Evolutionary conservation across 2,888 invertebrate species (phyloP), one percentile per base, ranked within the genome.

Genomic region (Stenichneumon culpator): DNA sequence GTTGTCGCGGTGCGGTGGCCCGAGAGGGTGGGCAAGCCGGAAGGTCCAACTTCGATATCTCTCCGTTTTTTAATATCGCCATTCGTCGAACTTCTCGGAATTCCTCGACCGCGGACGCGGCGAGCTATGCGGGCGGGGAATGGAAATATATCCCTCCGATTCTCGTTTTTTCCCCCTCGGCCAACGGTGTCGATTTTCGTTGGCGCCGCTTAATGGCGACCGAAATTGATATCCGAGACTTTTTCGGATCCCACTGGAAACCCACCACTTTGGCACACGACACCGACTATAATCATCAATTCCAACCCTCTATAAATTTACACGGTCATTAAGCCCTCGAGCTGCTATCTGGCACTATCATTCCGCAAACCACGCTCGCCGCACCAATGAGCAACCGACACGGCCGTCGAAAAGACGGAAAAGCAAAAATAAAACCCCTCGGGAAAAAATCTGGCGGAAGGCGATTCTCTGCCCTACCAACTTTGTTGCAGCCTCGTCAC

Each of bases 401-500:
- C 7, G 32, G 39, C 19, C 5, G 50, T 50, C n/a, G 28, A 70
- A 54, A 36, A 14, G 6, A 19, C 16, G n/a, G 50, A 54, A 52
- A 44, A 16, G 44, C 7, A 57, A 28, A 70, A 47, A 83, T 52
- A 52, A 47, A 77, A n/a, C 22, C 11, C 44, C 7, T 11, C 54
- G 39, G 32, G 22, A 39, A 50, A 77, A 84, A 84, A 73, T 69
- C 73, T 74, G 74, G 25, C 78, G 73, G 11, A 6, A 7, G 60
- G 73, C 54, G 32, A 16, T 63, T 25, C 57, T 22, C 25, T 9
- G 11, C 22, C 25, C 57, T 11, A 14, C 3, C 22, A 73, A 73
- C 81, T 81, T 84, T 81, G 81, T 81, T 78, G 73, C 68, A 69
- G 84, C 60, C 69, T 78, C 69, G 81, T 84, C 84, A 78, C 78